Percentiles rank a stretch among this genome's conserved stretches.
These are phyloP conservation scores for Rousettus leschenaultii DNA, from an alignment of 2,113 vertebrate species.

Conservation along the genomic window DNA sequence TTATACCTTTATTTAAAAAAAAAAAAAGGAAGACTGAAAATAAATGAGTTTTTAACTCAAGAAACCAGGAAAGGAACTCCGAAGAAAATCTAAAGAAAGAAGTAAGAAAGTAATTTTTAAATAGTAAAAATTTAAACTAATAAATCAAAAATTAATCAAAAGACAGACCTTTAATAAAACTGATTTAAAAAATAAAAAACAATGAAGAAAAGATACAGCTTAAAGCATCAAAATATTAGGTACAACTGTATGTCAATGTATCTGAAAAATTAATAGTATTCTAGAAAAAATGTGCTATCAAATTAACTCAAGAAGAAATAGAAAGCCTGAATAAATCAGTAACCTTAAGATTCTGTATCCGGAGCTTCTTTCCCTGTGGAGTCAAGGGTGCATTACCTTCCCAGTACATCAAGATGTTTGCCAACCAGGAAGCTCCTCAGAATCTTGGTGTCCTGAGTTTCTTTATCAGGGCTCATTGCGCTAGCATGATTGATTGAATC, in stretches of 20 bases:
- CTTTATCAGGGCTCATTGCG: neutral
- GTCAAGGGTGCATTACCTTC: neutral
- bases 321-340: neutral
- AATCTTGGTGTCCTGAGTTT: neutral
- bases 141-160: neutral
- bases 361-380: neutral
- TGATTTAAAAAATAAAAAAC: neutral
- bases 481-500: neutral
- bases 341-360: conserved; percentile 9
- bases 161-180: neutral
- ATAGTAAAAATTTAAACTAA: conserved; percentile 6
- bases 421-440: neutral
- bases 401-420: neutral
- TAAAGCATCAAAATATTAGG: neutral
- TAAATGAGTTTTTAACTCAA: neutral
- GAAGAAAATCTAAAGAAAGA: conserved; percentile 7
- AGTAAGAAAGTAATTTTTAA: conserved; percentile 25
- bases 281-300: neutral
- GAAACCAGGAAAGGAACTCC: neutral
- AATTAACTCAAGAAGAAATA: conserved; percentile 42
- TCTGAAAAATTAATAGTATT: conserved; percentile 24
- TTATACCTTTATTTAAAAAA: neutral
- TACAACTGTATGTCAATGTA: neutral
- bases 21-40: neutral
- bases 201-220: neutral